phyloP scores from a whole-genome alignment of 2,113 vertebrate species.

The Ascaphus truei region DNA sequence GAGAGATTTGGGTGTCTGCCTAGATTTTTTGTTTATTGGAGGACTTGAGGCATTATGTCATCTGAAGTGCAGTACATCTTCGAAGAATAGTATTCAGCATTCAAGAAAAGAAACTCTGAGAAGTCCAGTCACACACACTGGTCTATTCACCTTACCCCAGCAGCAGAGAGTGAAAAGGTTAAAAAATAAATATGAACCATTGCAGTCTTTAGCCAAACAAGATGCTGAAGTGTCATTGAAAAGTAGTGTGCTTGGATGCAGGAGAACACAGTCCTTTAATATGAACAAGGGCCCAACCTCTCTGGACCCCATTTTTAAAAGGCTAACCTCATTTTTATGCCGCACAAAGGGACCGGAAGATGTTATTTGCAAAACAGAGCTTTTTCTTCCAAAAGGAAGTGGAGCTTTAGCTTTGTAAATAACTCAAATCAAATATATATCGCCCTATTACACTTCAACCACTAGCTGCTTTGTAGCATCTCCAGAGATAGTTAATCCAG shows the following conservation, averaged over 20 bases:
- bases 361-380: too few relatives aligned
- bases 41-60: not conserved
- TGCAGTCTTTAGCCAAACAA: not conserved
- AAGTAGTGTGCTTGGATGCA: not conserved
- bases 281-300: too few relatives aligned
- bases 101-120: not conserved
- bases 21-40: not conserved
- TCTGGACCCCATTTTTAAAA: too few relatives aligned
- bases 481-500: too few relatives aligned
- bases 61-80: not conserved
- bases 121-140: not conserved
- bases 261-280: not conserved
- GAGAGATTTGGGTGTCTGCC: not conserved
- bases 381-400: too few relatives aligned
- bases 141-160: not conserved
- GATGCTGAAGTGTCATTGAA: too few relatives aligned
- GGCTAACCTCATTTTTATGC: too few relatives aligned
- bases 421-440: too few relatives aligned
- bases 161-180: not conserved
- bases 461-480: too few relatives aligned
- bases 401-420: too few relatives aligned
- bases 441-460: too few relatives aligned
- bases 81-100: not conserved
- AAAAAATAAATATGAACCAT: not conserved
- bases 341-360: too few relatives aligned